Conservation (phyloP, 2,113 vertebrate species). For the Rafetus swinhoei region DNA sequence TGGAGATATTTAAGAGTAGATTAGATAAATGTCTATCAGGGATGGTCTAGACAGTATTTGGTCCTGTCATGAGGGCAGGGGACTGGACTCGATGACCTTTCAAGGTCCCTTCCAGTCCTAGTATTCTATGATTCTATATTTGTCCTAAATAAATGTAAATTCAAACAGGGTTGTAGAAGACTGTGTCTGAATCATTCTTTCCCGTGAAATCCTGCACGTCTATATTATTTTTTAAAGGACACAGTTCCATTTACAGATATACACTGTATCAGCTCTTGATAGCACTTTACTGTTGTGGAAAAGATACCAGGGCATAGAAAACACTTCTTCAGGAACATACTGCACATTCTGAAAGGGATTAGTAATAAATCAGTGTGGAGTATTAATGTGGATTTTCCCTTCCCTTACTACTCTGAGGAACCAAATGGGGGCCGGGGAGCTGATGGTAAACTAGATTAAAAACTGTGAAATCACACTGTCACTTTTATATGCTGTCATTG, state of each 20-base stretch:
- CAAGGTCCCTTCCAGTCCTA: no score
- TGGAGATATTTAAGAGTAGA: no score
- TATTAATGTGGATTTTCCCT: background rate
- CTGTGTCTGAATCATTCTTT: constrained; percentile 11
- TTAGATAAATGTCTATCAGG: no score
- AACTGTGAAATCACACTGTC: constrained; percentile 61
- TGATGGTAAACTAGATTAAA: constrained; percentile 53
- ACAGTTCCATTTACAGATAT: background rate
- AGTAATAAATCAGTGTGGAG: constrained; percentile 17
- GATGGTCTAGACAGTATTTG: no score
- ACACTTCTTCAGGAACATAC: constrained; percentile 42
- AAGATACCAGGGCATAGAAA: constrained; percentile 30
- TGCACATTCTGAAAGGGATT: background rate
- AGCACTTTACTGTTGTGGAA: background rate
- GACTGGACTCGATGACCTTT: no score
- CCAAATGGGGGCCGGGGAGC: constrained; percentile 40
- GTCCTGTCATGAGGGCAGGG: no score
- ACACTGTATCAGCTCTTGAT: constrained; percentile 7
- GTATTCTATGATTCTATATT: no score
- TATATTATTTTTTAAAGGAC: background rate
- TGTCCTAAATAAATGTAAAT: constrained; percentile 2
- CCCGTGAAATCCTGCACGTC: background rate
- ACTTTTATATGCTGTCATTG: constrained; percentile 40
- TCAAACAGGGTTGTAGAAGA: background rate
- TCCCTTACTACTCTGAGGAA: constrained; percentile 35